These are phyloP conservation scores for Gobius niger DNA, from an alignment of 2,113 vertebrate species.

Conservation along the genomic window DNA sequence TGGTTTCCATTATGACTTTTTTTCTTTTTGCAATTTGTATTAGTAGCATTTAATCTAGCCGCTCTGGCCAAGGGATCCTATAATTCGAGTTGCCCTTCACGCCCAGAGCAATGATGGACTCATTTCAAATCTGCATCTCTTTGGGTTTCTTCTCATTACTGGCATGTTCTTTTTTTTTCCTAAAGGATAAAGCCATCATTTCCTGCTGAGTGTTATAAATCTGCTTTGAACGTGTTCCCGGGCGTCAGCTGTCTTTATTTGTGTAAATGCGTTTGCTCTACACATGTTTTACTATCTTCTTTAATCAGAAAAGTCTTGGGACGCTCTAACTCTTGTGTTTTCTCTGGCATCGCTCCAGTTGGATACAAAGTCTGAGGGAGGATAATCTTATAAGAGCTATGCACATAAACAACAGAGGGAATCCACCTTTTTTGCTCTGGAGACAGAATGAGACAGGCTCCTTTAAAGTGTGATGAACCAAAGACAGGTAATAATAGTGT, in stretches of 20 bases:
- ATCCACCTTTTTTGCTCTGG: neutral
- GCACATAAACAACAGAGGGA: neutral
- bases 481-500: neutral
- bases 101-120: neutral
- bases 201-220: neutral
- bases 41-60: too few species aligned
- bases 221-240: neutral
- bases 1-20: too few species aligned
- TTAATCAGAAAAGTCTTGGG: constrained; percentile 9
- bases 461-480: neutral
- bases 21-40: too few species aligned
- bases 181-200: neutral
- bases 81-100: too few species aligned
- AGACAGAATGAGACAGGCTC: neutral
- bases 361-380: constrained; percentile 15
- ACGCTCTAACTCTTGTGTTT: constrained; percentile 28
- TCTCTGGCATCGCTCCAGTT: constrained; percentile 28
- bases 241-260: neutral
- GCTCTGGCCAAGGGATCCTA: too few species aligned
- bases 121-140: neutral
- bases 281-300: constrained; percentile 6
- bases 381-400: constrained; percentile 14
- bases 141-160: neutral
- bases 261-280: neutral
- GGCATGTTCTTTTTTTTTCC: neutral